A percentile compares a stretch with the other conserved stretches of the same genome.
Evolutionary conservation across 2,797 vertebrate species (phyloP).

Genomic region (Diplodus puntazzo): DNA sequence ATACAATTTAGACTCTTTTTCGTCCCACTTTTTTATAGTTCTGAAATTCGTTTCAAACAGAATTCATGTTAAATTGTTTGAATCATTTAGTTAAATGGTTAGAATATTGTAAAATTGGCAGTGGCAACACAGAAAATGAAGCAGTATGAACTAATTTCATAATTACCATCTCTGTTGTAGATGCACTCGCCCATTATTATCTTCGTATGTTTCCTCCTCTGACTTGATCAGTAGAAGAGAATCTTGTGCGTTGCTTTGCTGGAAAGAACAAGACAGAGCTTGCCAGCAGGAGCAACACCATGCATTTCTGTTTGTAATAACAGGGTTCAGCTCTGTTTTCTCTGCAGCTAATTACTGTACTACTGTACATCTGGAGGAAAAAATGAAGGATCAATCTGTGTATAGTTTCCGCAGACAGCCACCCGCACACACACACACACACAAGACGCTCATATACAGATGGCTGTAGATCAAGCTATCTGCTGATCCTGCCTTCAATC

Average conservation of each 20-base stretch:
- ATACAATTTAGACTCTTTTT: not conserved
- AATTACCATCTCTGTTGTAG: not conserved
- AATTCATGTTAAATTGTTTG: too few relatives aligned
- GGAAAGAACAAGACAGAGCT: slow-evolving; percentile 22
- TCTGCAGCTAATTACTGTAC: slow-evolving; percentile 63
- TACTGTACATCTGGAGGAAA: slow-evolving; percentile 61
- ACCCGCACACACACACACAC: slow-evolving; percentile 36
- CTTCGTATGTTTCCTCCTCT: not conserved
- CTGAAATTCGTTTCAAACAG: not conserved
- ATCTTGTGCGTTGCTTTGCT: slow-evolving; percentile 23
- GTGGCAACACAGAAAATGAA: not conserved
- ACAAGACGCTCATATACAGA: slow-evolving; percentile 51
- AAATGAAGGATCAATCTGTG: slow-evolving; percentile 48
- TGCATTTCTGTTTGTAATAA: slow-evolving; percentile 45
- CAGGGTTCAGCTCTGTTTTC: slow-evolving; percentile 50
- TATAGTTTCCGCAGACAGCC: slow-evolving; percentile 29
- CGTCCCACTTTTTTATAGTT: not conserved
- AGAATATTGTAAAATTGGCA: not conserved
- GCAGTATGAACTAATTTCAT: not conserved
- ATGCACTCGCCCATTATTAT: not conserved
- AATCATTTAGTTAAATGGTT: not conserved
- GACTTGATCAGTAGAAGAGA: not conserved
- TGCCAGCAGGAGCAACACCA: slow-evolving; percentile 21
- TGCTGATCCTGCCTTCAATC: slow-evolving; percentile 53
- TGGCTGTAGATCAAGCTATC: slow-evolving; percentile 61